Evolutionary conservation across 23 tunicate genomes (phyloP), one percentile per base, ranked within the genome.

Genomic region (Halocynthia roretzi): DNA sequence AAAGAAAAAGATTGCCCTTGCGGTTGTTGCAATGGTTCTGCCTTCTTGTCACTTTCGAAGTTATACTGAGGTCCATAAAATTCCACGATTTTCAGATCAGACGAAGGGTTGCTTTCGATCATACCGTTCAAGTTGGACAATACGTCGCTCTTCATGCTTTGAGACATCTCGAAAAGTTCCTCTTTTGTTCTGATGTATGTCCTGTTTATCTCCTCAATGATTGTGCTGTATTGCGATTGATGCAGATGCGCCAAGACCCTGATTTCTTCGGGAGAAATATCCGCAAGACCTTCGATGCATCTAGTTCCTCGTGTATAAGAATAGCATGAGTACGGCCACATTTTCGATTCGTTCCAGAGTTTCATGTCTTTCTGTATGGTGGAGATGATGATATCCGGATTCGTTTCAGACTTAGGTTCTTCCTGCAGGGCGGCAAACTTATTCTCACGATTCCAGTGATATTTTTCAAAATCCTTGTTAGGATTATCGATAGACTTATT

Each of bases 301-400:
- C 60, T 68, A 14, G 66, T 70, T 44, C 64, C 82, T 61, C 73
- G 74, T 10, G 77, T 67, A 66, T 56, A 57, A 31, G 81, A 83
- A 83, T 83, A 88, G 70, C 87, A 72, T 63, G 96, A 87, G 67
- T 52, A 87, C 12, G 93, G 93, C 93, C 93, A 87, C 86, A 87
- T 81, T 70, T 61, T 75, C 19, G 64, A 62, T 19, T 75, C 67
- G 6, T 72, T 66, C 97, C 97, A 90, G 49, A 60, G 7, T 52
- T 70, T 71, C 64, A 90, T 81, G 71, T 90, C 97, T 18, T 72
- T 72, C 55, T 81, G 77, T 40, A 90, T 72, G 6, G 87, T 64
- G 5, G 53, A 11, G 54, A 90, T 66, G 8, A 90, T 71, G 15
- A 71, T 65, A 5, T 80, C 85, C 65, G 75, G 75, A 6, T 90